Percentiles rank a stretch among this genome's conserved stretches.
Evolutionary conservation across 2,113 vertebrate genomes (phyloP).

Genomic region (Hypocryptadius cinnamomeus): DNA sequence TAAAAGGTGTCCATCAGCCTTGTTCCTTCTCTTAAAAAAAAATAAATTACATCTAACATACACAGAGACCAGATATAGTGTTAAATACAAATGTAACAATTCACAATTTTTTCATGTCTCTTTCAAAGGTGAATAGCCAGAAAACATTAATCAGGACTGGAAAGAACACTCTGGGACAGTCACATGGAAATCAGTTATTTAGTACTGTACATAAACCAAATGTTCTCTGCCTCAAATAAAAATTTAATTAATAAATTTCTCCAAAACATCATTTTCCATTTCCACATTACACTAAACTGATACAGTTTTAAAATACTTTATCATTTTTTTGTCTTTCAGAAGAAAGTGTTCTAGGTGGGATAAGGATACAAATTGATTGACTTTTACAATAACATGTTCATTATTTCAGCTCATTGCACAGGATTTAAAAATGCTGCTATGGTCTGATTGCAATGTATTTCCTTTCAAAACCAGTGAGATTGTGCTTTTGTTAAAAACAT

Average conservation of each 20-base stretch:
- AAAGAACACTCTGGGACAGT: not conserved
- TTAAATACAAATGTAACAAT: not conserved
- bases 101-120: rapidly evolving
- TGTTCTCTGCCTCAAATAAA: not conserved
- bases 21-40: not conserved
- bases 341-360: not conserved
- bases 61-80: not conserved
- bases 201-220: not conserved
- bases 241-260: not conserved
- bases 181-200: not conserved
- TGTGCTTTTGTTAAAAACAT: not conserved
- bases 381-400: not conserved
- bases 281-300: not conserved
- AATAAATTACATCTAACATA: not conserved
- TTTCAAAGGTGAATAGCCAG: not conserved
- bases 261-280: not conserved
- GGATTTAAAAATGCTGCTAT: not conserved
- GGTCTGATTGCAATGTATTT: not conserved
- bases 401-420: not conserved
- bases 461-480: not conserved
- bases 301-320: not conserved
- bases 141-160: not conserved
- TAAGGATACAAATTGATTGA: not conserved
- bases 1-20: not conserved
- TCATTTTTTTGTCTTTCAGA: not conserved